Base-by-base conservation (phyloP, 2,888 invertebrate species). In the Xestia ashworthii region DNA sequence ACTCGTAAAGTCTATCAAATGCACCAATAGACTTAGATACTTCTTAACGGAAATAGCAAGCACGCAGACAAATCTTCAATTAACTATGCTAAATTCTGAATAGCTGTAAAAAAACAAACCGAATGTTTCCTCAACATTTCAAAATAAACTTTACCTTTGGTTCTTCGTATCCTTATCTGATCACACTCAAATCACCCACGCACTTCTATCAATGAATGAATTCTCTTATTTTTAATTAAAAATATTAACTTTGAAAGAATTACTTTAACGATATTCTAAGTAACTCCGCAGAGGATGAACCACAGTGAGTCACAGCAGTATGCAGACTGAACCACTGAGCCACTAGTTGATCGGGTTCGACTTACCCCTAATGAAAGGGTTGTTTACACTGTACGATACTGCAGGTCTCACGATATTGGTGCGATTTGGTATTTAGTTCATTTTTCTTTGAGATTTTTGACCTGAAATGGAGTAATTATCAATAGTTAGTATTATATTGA, bases 321-420 rank as follows among this genome's bases (percentile, higher is more conserved):
- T 88, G 86, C 89, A 87, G 90, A 94, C 95, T 94, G 93, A 93
- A 90, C 92, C 92, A 94, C 94, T 93, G 93, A 93, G 90, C 92
- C 93, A 94, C 94, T 93, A 89, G 93, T 94, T 93, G 92, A 91
- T 90, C 88, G 86, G 88, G 89, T 89, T 89, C 88, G 86, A 82
- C 88, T 89, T 90, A 88, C 87, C 89, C 86, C 88, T 93, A 93
- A 93, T 93, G 91, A 93, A 93, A 89, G 91, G 91, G 89, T 90
- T 88, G 89, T 88, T 91, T 89, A 89, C 73, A 89, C 79, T 78
- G 74, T 78, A 85, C 90, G 89, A 90, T 86, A 82, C n/a, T 80
- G 72, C 76, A 70, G 12, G 62, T 73, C 70, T 73, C 70, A 77
- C 82, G 83, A 83, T 58, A 4, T 48, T 16, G 60, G 60, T 60